These are phyloP conservation scores for Cairina moschata DNA, from an alignment of 2,113 vertebrate genomes.

Conservation along the genomic window DNA sequence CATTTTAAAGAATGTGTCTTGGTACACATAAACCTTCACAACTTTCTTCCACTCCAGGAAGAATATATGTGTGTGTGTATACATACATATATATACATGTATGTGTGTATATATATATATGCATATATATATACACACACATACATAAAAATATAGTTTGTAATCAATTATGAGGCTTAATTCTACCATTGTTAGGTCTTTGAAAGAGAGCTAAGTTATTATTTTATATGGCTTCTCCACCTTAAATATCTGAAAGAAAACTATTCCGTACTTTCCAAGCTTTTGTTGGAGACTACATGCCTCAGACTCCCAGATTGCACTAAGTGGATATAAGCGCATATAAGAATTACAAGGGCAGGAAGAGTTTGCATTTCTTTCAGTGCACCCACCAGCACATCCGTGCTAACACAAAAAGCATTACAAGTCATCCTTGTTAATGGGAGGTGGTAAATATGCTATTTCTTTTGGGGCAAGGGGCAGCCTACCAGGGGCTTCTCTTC, in stretches of 20 bases:
- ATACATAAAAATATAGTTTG: background rate
- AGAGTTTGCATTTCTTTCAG: background rate
- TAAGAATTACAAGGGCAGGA: background rate
- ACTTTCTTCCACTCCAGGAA: background rate
- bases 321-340: background rate
- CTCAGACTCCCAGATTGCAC: background rate
- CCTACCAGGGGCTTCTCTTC: background rate
- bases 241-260: background rate
- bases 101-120: background rate
- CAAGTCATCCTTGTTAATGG: background rate
- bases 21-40: background rate
- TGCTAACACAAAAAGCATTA: background rate
- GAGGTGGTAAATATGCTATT: accelerated
- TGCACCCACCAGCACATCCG: background rate
- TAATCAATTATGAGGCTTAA: background rate
- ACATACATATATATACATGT: background rate
- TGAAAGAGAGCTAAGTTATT: background rate
- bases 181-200: background rate
- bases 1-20: background rate
- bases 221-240: background rate
- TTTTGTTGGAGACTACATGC: background rate
- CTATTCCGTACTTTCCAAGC: background rate
- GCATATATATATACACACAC: too few species aligned
- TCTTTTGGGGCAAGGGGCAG: background rate
- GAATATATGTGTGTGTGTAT: background rate